phyloP scores from a whole-genome alignment of 2,888 invertebrate genomes.

The Eupithecia tripunctaria region DNA sequence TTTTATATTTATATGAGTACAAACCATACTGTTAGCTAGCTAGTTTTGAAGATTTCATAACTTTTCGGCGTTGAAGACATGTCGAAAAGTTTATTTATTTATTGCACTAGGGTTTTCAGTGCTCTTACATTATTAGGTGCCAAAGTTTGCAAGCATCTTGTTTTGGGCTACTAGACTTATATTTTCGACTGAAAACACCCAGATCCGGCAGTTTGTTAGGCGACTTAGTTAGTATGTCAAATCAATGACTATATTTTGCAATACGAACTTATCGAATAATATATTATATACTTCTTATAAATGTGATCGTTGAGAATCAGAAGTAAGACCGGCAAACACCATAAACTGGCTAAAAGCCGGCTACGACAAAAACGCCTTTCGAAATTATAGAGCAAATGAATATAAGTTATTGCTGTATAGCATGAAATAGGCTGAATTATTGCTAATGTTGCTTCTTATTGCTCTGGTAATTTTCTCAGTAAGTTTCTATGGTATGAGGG shows the following conservation, averaged over 20 bases:
- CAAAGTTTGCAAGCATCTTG: too few species aligned
- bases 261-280: too few species aligned
- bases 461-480: not conserved
- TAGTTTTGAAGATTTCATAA: not conserved
- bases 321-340: not conserved
- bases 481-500: not conserved
- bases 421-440: slow-evolving; percentile 19
- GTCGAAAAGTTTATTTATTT: too few species aligned
- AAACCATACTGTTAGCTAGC: not conserved
- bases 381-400: slow-evolving; percentile 21
- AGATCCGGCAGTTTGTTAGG: too few species aligned
- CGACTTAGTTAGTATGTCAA: not conserved
- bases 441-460: slow-evolving; percentile 13
- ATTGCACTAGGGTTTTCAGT: too few species aligned
- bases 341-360: not conserved
- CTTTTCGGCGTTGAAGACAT: not conserved
- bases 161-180: not conserved
- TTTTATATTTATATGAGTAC: too few species aligned
- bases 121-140: too few species aligned
- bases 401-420: slow-evolving; percentile 15
- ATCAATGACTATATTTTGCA: not conserved
- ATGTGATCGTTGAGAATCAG: not conserved
- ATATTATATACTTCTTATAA: not conserved
- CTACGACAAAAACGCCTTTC: slow-evolving; percentile 14
- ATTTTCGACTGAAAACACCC: not conserved